Percentiles rank a stretch among this genome's conserved stretches.
phyloP scores from a whole-genome alignment of 1,140 invertebrate species.

The Drosophila orena region DNA sequence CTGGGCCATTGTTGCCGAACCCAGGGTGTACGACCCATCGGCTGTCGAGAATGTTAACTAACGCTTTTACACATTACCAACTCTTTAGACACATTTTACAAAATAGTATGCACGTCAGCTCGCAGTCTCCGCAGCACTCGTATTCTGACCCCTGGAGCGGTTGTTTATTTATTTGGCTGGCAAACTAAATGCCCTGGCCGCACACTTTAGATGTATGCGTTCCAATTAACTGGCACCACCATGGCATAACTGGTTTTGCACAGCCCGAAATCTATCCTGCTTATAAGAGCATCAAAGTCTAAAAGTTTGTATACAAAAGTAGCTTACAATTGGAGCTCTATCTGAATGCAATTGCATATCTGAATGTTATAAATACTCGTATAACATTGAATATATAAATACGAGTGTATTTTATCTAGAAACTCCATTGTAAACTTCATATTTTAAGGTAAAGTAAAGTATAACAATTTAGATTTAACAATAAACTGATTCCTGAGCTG shows the following conservation, averaged over 20 bases:
- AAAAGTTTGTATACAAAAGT: too few species aligned
- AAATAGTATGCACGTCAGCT: conserved; percentile 50
- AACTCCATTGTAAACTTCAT: too few species aligned
- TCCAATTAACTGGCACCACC: conserved; percentile 68
- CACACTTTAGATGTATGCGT: conserved; percentile 55
- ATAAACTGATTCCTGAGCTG: too few species aligned
- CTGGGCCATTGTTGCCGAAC: conserved; percentile 58
- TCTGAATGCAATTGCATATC: too few species aligned
- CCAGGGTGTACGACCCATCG: conserved; percentile 30
- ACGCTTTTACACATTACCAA: conserved; percentile 37
- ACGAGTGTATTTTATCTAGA: too few species aligned
- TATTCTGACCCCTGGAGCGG: conserved; percentile 1
- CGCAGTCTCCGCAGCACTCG: neutral
- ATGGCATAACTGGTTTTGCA: conserved; percentile 4
- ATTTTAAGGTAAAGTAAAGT: neutral
- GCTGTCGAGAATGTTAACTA: conserved; percentile 36
- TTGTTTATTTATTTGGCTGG: conserved; percentile 57
- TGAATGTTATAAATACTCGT: too few species aligned
- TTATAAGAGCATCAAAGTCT: too few species aligned
- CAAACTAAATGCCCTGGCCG: conserved; percentile 62
- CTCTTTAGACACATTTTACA: conserved; percentile 61
- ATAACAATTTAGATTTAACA: neutral
- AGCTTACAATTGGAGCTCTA: too few species aligned
- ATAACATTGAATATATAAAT: too few species aligned
- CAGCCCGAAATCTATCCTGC: neutral